Percentiles rank a stretch among this genome's conserved stretches.
phyloP scores from a whole-genome alignment of 2,113 vertebrate species.

The Mugil cephalus region DNA sequence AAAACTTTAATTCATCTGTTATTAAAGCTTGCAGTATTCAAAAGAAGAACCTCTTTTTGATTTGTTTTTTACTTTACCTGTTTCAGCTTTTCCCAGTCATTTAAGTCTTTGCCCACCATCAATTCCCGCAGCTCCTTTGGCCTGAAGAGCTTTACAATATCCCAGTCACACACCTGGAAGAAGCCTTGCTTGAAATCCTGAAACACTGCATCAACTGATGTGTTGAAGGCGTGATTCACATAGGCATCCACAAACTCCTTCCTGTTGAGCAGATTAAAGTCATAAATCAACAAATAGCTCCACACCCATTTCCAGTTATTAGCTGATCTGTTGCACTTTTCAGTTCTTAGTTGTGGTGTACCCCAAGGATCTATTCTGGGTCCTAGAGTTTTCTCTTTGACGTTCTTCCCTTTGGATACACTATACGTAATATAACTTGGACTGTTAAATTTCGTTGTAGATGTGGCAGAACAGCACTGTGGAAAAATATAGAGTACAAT shows the following conservation, averaged over 20 bases:
- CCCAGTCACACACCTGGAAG: constrained; percentile 80
- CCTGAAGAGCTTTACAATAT: constrained; percentile 79
- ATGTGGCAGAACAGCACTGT: too few species aligned
- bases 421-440: too few species aligned
- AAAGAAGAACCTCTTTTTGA: too few species aligned
- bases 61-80: constrained; percentile 64
- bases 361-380: too few species aligned
- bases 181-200: constrained; percentile 86
- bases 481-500: too few species aligned
- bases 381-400: too few species aligned
- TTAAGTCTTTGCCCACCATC: constrained; percentile 80
- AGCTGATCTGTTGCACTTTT: too few species aligned
- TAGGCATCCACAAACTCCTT: constrained; percentile 83
- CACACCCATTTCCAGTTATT: too few species aligned
- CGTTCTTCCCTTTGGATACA: too few species aligned
- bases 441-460: too few species aligned
- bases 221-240: constrained; percentile 83
- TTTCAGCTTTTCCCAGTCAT: constrained; percentile 85
- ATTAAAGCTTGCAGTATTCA: too few species aligned
- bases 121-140: constrained; percentile 84
- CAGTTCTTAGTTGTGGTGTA: too few species aligned
- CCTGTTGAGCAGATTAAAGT: constrained; percentile 65
- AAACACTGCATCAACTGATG: constrained; percentile 82
- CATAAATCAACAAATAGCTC: background rate
- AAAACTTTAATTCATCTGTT: background rate